These are phyloP conservation scores for Arvicanthis niloticus DNA, from an alignment of 2,113 vertebrate genomes.

Conservation along the genomic window DNA sequence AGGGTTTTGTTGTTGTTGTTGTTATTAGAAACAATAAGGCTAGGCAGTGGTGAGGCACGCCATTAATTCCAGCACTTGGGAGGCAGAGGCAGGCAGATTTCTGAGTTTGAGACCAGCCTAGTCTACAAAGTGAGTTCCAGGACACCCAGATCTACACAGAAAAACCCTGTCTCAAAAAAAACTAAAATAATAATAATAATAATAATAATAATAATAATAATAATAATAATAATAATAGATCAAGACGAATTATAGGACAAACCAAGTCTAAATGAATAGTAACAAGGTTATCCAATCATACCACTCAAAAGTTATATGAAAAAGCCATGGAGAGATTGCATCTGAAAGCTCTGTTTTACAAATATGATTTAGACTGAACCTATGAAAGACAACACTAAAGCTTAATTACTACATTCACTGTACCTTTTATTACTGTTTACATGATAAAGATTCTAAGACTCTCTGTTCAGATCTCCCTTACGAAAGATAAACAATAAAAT, in stretches of 20 bases:
- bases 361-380: background rate
- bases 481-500: background rate
- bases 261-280: constrained; percentile 13
- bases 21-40: background rate
- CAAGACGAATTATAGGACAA: background rate
- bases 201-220: no score
- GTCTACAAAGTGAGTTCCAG: no score
- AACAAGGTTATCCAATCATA: background rate
- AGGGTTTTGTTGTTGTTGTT: background rate
- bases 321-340: background rate
- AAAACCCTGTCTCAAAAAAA: no score
- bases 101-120: no score
- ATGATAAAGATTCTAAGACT: background rate
- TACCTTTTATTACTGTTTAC: background rate
- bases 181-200: no score
- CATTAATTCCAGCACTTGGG: no score
- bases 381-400: background rate
- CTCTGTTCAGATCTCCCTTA: background rate
- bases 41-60: no score
- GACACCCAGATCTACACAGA: no score
- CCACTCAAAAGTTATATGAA: background rate
- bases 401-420: background rate
- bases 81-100: no score
- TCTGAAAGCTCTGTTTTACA: background rate
- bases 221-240: background rate